Base-by-base conservation (phyloP, 2,797 vertebrate species). In the Ptychadena robeensis region DNA sequence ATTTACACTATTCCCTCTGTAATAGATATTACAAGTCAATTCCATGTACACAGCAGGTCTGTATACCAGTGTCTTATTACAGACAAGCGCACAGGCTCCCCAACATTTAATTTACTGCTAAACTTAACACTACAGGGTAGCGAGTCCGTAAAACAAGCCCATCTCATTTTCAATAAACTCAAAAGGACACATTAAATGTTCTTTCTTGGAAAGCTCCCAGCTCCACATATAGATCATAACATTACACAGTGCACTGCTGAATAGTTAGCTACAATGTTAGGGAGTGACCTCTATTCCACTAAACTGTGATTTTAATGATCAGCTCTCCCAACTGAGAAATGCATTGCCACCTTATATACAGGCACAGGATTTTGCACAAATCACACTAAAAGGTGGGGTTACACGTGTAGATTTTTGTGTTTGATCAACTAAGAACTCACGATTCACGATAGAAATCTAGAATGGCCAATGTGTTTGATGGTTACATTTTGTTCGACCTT, bases 201-300 rank as follows among this genome's bases (percentile, higher is more conserved):
- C 59, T 65, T 67, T 74, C 72, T 82, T 82, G 80, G 80, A 75
- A 75, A 74, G 32, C 80, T 59, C 65, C 72, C 73, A 82, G 27
- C 81, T 31, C 72, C 8, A 34, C 71, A 40, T 48, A 79, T 30
- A 82, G 63, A 74, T 81, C 79, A 81, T 59, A 74, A 68, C 63
- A 59, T 59, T 82, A 59, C 64, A 31, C 64, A 57, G 34, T 9
- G 32, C 18, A 27, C 53, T 31, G 35, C 25, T 34, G 22, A 48
- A 73, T 81, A 25, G 18, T 61, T 82, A 67, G 57, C 59, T 18
- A 53, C 44, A 53, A 64, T 9, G 72, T 74, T 61, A 74, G n/a
- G 11, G 15, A 53, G 31, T 73, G 71, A 67, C 71, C 37, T 81
- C 63, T 32, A 44, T 72, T 72, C 70, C 59, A 59, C 48, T 37